Evolutionary conservation across 2,797 vertebrate species (phyloP).

Genomic region (Microchirus variegatus): DNA sequence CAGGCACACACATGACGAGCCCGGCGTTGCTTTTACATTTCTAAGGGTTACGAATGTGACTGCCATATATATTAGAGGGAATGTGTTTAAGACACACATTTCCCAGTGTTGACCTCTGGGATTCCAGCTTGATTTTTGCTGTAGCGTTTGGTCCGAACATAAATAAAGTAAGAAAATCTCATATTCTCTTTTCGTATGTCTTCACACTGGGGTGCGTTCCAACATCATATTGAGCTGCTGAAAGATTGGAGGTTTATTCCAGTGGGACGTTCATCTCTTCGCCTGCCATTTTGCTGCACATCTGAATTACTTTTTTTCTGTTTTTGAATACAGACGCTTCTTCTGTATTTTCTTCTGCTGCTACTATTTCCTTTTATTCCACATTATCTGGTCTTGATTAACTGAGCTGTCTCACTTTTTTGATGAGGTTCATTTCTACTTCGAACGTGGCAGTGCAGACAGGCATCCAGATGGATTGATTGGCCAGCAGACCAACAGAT

Average conservation of each 20-base stretch:
- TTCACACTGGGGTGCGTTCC: conserved; percentile 30
- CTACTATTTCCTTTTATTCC: conserved; percentile 20
- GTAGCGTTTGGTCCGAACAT: conserved; percentile 9
- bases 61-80: neutral
- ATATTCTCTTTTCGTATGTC: conserved; percentile 36
- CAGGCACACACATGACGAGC: neutral
- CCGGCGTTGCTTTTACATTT: neutral
- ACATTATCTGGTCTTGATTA: conserved; percentile 28
- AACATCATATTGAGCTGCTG: conserved; percentile 42
- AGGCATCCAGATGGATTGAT: conserved; percentile 34
- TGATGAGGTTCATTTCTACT: conserved; percentile 2
- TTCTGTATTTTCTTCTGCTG: conserved; percentile 20
- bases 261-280: conserved; percentile 11
- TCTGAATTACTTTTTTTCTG: conserved; percentile 7
- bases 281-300: conserved; percentile 29
- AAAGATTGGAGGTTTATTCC: conserved; percentile 41
- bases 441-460: conserved; percentile 16
- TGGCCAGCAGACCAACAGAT: conserved; percentile 24
- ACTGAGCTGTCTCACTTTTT: conserved; percentile 36
- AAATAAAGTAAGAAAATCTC: conserved; percentile 28
- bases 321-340: conserved; percentile 7
- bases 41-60: neutral
- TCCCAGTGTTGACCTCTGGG: neutral
- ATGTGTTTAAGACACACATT: neutral
- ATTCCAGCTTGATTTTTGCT: conserved; percentile 2